Evolutionary conservation across 2,888 invertebrate species (phyloP), one percentile per base, ranked within the genome.

Genomic region (Phyto melanocephala): DNA sequence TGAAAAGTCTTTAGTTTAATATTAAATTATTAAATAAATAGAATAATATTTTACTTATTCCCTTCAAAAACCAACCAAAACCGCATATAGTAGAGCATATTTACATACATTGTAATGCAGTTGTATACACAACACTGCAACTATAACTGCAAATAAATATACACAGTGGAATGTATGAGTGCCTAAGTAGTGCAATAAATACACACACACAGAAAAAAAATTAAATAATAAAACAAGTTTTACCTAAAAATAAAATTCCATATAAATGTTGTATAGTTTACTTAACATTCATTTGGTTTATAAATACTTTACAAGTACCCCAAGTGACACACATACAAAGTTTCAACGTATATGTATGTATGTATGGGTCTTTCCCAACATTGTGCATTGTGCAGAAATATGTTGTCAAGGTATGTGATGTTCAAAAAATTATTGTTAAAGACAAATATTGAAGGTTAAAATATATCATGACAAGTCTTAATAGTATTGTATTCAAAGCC

Each of bases 241-340:
- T 58, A 67, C 72, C 72, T 67, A 52, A 50, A 70, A 65, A 74
- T 17, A 45, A 13, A 63, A 63, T 52, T 63, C 11, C 33, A 74
- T 52, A 42, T 22, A 33, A 24, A 74, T 35, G 17, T 63, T 63
- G 40, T 28, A 24, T 42, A 40, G 11, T 80, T 76, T 72, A 62
- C 56, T 81, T 65, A 74, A 78, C 72, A 81, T 81, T 81, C 78
- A 81, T 81, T 72, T 65, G 68, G 56, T 78, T 78, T 77, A 77
- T 74, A 81, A 77, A 81, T 81, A 81, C 63, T 63, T 81, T 42
- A 72, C 63, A 70, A 74, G 62, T 65, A 60, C 50, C 56, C 67
- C 24, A 20, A 74, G 28, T 22, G 68, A 37, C 54, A 63, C 47
- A 54, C 63, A 40, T 50, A 52, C n/a, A 72, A 15, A 60, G 15